These are phyloP conservation scores for Lacerta viridis DNA, from an alignment of 2,797 vertebrate species.

Conservation along the genomic window DNA sequence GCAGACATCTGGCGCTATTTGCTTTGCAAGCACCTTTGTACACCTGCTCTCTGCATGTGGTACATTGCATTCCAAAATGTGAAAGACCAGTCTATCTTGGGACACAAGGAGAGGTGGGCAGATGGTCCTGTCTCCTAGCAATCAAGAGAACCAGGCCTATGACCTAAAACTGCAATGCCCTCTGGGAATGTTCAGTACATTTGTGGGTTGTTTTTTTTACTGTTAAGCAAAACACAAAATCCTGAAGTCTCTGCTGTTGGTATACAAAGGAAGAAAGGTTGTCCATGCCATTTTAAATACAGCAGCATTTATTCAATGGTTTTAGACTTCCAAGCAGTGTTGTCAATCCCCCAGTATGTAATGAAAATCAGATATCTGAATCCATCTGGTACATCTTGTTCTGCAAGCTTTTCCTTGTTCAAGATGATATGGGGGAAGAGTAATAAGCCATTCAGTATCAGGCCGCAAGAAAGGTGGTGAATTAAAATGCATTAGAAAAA, in stretches of 20 bases:
- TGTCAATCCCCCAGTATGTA: slow-evolving; percentile 9
- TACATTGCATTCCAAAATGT: not conserved
- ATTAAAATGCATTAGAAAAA: slow-evolving; percentile 44
- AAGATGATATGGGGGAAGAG: slow-evolving; percentile 31
- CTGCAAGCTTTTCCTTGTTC: slow-evolving; percentile 43
- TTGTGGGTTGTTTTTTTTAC: slow-evolving; percentile 43
- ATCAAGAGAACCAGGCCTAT: not conserved
- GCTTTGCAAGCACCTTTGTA: slow-evolving; percentile 5
- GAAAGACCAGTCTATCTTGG: not conserved
- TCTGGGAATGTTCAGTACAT: not conserved
- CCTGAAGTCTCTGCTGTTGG: not conserved
- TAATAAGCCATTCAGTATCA: slow-evolving; percentile 36
- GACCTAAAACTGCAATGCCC: slow-evolving; percentile 33
- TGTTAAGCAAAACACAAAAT: slow-evolving; percentile 1
- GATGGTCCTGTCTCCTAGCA: slow-evolving; percentile 33
- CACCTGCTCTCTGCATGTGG: slow-evolving; percentile 4
- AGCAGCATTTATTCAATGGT: slow-evolving; percentile 13
- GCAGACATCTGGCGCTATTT: not conserved
- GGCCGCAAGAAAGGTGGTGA: slow-evolving; percentile 31
- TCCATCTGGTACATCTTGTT: slow-evolving; percentile 49
- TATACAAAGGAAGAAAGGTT: slow-evolving; percentile 9
- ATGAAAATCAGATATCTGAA: slow-evolving; percentile 53
- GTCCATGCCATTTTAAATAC: slow-evolving; percentile 19
- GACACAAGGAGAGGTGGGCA: not conserved
- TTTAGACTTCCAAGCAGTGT: not conserved